phyloP scores from a whole-genome alignment of 2,797 vertebrate species.

The Apogon talboti region DNA sequence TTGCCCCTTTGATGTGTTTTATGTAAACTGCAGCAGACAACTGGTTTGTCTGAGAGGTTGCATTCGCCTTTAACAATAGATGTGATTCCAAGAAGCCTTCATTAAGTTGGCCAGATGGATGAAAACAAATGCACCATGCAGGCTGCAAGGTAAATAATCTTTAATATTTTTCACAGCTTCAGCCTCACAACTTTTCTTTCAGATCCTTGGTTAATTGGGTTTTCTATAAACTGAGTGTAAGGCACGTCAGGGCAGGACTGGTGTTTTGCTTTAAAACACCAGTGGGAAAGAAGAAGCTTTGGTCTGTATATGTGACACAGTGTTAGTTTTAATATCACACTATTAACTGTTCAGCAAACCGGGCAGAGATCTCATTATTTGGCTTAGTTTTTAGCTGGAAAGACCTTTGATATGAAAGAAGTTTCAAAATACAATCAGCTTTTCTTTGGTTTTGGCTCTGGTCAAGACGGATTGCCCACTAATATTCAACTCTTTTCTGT shows the following conservation, averaged over 20 bases:
- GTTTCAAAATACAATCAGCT: not conserved
- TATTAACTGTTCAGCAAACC: constrained; percentile 10
- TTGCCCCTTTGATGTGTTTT: constrained; percentile 65
- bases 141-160: constrained; percentile 39
- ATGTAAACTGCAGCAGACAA: constrained; percentile 57
- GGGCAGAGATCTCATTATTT: constrained; percentile 8
- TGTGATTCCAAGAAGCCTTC: constrained; percentile 48
- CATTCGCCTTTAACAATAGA: constrained; percentile 47
- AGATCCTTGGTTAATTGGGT: constrained; percentile 17
- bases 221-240: constrained; percentile 11
- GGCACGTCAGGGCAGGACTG: constrained; percentile 6
- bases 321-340: constrained; percentile 34
- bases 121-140: constrained; percentile 31
- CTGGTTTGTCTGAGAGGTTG: constrained; percentile 52
- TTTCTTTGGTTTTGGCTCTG: constrained; percentile 1
- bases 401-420: constrained; percentile 7
- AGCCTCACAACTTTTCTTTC: constrained; percentile 15
- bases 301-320: constrained; percentile 23
- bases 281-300: constrained; percentile 28
- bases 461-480: not conserved
- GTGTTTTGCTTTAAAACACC: constrained; percentile 23
- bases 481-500: not conserved
- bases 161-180: constrained; percentile 18
- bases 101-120: constrained; percentile 42
- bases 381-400: constrained; percentile 3